Percentiles rank a stretch among this genome's conserved stretches.
phyloP scores from a whole-genome alignment of 2,113 vertebrate species.

The Channa argus region DNA sequence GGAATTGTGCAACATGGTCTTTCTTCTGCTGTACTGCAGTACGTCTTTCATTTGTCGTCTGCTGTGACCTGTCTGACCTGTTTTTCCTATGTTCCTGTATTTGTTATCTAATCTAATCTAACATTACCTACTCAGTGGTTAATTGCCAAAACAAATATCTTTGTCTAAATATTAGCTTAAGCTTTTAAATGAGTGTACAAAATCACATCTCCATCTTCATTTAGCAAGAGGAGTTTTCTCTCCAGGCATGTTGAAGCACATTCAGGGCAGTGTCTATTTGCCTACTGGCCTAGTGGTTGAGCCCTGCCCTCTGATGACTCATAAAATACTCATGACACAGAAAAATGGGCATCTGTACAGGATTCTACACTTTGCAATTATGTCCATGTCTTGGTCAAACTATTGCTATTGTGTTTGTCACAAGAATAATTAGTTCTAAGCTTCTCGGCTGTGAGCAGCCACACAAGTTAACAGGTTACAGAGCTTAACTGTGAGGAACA shows the following conservation, averaged over 20 bases:
- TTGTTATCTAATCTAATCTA: no score
- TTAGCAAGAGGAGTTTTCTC: slow-evolving; percentile 10
- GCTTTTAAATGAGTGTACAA: neutral
- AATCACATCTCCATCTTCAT: neutral
- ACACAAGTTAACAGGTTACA: slow-evolving; percentile 10
- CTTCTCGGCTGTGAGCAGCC: neutral
- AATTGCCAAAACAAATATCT: no score
- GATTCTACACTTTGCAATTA: slow-evolving; percentile 13
- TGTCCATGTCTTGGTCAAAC: neutral
- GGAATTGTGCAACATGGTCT: neutral
- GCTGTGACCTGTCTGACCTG: no score
- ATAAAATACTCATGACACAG: slow-evolving; percentile 13
- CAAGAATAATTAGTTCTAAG: neutral
- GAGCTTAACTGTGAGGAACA: neutral
- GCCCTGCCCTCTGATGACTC: slow-evolving; percentile 55
- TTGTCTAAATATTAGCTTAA: no score
- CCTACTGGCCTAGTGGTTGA: slow-evolving; percentile 14
- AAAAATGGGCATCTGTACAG: neutral
- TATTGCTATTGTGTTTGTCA: neutral
- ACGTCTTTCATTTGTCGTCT: no score
- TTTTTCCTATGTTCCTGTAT: no score
- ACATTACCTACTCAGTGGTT: no score
- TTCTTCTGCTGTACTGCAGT: neutral
- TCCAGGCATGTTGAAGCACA: slow-evolving; percentile 40
- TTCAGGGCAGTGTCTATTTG: slow-evolving; percentile 20